Conservation (phyloP, 2,888 invertebrate species). For the Orchesella flavescens region DNA sequence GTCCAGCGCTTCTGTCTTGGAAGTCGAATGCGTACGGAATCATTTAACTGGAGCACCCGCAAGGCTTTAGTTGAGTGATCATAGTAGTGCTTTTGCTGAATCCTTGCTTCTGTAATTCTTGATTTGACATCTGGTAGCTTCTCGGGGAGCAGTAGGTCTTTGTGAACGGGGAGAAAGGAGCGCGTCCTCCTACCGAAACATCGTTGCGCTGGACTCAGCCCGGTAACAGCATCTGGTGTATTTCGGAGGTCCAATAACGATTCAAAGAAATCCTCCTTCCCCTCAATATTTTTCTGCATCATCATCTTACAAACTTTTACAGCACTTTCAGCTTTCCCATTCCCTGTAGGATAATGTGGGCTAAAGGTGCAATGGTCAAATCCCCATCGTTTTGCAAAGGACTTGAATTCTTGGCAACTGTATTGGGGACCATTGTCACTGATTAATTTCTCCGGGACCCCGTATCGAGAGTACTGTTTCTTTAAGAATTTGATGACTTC, state of each 20-base stretch:
- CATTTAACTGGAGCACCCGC: no score
- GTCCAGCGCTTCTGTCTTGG: no score
- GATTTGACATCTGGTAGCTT: not conserved
- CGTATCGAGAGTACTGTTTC: slow-evolving; percentile 41
- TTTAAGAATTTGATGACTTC: not conserved
- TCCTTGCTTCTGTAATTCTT: not conserved
- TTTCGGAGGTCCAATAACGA: slow-evolving; percentile 69
- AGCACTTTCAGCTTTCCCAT: slow-evolving; percentile 71
- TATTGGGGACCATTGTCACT: slow-evolving; percentile 68
- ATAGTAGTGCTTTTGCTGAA: not conserved
- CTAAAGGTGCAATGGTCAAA: slow-evolving; percentile 69
- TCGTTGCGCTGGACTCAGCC: slow-evolving; percentile 24
- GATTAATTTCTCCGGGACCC: slow-evolving; percentile 58
- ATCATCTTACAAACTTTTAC: slow-evolving; percentile 70
- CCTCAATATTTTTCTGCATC: slow-evolving; percentile 64
- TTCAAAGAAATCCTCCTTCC: slow-evolving; percentile 60
- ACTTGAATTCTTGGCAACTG: slow-evolving; percentile 47
- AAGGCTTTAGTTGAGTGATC: not conserved
- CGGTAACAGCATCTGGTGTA: slow-evolving; percentile 60
- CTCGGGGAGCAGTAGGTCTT: slow-evolving; percentile 8
- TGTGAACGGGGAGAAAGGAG: not conserved
- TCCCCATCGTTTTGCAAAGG: slow-evolving; percentile 66
- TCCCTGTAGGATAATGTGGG: slow-evolving; percentile 68
- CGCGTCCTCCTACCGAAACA: slow-evolving; percentile 29
- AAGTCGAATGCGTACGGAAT: no score